Evolutionary conservation across 2,113 vertebrate species (phyloP), one percentile per base, ranked within the genome.

Genomic region (Paradisaea rubra): DNA sequence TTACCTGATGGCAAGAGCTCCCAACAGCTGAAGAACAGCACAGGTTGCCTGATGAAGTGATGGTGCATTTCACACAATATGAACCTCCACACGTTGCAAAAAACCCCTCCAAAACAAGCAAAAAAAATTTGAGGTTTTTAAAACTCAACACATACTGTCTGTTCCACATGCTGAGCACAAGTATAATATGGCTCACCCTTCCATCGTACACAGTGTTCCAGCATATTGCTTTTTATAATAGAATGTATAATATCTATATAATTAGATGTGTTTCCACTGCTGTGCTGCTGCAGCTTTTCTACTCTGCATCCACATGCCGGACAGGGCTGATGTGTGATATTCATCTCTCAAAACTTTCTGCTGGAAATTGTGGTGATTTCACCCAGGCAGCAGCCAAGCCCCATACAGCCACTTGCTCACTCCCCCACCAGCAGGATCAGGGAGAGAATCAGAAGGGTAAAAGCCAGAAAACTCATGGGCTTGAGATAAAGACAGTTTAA

Each of bases 391-490:
- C 31, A 33, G 27, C 22, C 35, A 64, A 57, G 31, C 11, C 16
- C 31, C 14, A 23, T 0, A 1, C 31, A 65, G 25, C 25, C 3
- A 2, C 37, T 41, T 0, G 0, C 30, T 65, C 44, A 33, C 2
- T 33, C 27, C 15, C 7, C 27, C 19, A 33, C 22, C 52, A 33
- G 27, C 50, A 44, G 68, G 37, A 59, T 1, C 2, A 2, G 27
- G 25, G 37, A 24, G 18, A 59, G 27, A 44, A 65, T 28, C 14
- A 33, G 59, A 19, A 37, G 8, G 12, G 10, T 28, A 37, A 81
- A 65, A 81, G 4, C 6, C 60, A 63, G 30, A n/a, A 11, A 54
- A 70, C 7, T 25, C 22, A 6, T 9, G 7, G 12, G 2, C n/a
- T 0, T 81, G 59, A 50, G 35, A 42, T 57, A 33, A 33, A 31